Evolutionary conservation across 2,797 vertebrate species (phyloP), one percentile per base, ranked within the genome.

Genomic region (Schizopygopsis pylzovi): DNA sequence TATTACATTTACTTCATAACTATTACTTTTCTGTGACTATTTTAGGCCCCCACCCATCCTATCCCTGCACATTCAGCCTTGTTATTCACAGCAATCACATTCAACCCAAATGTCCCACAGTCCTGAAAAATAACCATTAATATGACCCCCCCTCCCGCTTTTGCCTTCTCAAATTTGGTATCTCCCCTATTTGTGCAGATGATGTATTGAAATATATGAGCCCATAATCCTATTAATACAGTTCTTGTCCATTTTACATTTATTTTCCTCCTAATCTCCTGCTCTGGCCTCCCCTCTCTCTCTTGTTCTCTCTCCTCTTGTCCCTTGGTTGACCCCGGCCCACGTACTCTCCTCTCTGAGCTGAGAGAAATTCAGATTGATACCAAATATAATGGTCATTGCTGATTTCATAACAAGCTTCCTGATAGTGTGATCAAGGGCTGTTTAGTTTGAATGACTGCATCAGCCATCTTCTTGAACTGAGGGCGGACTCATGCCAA

Each of bases 141-240:
- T 82, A 75, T 86, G 85, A 86, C 33, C 33, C 33, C 71, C 59
- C 68, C 87, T 86, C 54, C 91, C 92, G 92, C 92, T 93, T 93
- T 90, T 85, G 81, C 82, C 81, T 90, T 93, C 45, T 84, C 91
- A 91, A 89, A 84, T 87, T 90, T 90, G 89, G 84, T 85, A 78
- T 79, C 89, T 87, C 86, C 89, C 89, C 90, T 92, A 88, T 93
- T 92, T 86, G 15, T 91, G 89, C 89, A 90, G 91, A 93, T 95
- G 94, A 94, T 94, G 92, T 95, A 95, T 95, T 91, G 87, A 94
- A 95, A 95, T 94, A 93, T 96, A 93, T 96, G 96, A 97, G 95
- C 95, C 94, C 93, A 91, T 97, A 97, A 97, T 98, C 95, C 95
- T 96, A 96, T 97, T 97, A 96, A 96, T 97, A 95, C 93, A 95